These are phyloP conservation scores for Diachrysia chrysitis DNA, from an alignment of 2,888 invertebrate species.

Conservation along the genomic window DNA sequence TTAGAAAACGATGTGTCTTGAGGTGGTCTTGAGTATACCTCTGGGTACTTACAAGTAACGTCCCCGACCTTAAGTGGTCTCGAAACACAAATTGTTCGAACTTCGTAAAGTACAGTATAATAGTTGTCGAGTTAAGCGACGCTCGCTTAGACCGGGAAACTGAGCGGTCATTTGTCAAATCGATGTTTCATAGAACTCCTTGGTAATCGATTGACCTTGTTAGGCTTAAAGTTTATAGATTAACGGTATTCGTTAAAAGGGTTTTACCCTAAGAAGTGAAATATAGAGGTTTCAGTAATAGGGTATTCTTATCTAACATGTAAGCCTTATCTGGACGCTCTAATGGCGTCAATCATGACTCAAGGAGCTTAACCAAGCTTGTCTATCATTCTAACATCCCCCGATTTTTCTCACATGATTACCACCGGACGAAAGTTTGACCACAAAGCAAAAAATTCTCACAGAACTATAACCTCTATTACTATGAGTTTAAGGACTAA, in stretches of 20 bases:
- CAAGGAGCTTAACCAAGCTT: conserved; percentile 32
- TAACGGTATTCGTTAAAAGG: background rate
- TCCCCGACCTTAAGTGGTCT: conserved; percentile 34
- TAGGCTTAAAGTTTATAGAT: background rate
- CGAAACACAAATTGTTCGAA: conserved; percentile 44
- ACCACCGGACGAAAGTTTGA: conserved; percentile 11
- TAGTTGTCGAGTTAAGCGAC: conserved; percentile 34
- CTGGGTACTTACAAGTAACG: conserved; percentile 35
- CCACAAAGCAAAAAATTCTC: background rate
- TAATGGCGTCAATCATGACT: conserved; percentile 27
- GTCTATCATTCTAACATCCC: conserved; percentile 41
- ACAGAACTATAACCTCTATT: conserved; percentile 17
- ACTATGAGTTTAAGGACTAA: fast-evolving
- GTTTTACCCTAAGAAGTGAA: conserved; percentile 10
- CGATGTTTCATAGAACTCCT: conserved; percentile 8
- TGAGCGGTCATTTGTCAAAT: conserved; percentile 23
- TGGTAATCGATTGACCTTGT: background rate
- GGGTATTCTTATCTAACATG: conserved; percentile 13
- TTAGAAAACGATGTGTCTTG: conserved; percentile 30
- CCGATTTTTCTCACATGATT: conserved; percentile 7
- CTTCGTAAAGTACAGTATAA: conserved; percentile 44
- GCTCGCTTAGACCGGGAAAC: conserved; percentile 7
- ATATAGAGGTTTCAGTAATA: conserved; percentile 23
- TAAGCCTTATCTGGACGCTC: conserved; percentile 7
- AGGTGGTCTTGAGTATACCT: conserved; percentile 27